Evolutionary conservation across 2,113 vertebrate species (phyloP).

Genomic region (Cathartes aura): DNA sequence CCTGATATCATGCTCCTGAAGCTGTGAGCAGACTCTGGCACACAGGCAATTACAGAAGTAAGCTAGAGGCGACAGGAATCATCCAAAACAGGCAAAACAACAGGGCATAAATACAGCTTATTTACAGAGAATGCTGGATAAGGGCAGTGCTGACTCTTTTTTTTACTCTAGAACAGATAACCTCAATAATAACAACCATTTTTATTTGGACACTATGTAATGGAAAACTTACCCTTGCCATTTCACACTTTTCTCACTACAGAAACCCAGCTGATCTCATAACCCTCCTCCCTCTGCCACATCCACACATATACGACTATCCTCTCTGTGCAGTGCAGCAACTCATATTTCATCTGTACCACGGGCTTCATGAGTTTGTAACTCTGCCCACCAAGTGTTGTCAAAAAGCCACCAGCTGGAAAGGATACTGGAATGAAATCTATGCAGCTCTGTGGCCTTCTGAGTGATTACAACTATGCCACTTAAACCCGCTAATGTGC

Average conservation of each 20-base stretch:
- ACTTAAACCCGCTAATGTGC: constrained; percentile 75
- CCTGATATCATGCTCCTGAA: background rate
- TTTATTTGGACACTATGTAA: background rate
- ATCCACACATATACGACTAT: background rate
- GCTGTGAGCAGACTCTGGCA: background rate
- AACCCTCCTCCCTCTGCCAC: constrained; percentile 8
- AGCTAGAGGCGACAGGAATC: background rate
- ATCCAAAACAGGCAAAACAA: constrained; percentile 13
- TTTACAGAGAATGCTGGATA: background rate
- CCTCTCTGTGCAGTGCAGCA: background rate
- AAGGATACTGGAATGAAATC: constrained; percentile 70
- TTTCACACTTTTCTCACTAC: constrained; percentile 28
- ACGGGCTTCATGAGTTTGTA: constrained; percentile 35
- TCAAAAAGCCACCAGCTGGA: constrained; percentile 73
- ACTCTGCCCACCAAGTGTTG: constrained; percentile 39
- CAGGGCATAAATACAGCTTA: background rate
- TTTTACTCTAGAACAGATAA: background rate
- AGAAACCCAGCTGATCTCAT: constrained; percentile 32
- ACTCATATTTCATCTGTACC: constrained; percentile 44
- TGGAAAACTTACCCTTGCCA: constrained; percentile 8
- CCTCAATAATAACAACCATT: background rate
- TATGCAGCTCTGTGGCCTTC: constrained; percentile 63
- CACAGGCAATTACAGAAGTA: background rate
- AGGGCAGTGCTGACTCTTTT: background rate
- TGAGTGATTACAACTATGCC: constrained; percentile 38